Evolutionary conservation across 2,113 vertebrate genomes (phyloP).

Genomic region (Archocentrus centrarchus): DNA sequence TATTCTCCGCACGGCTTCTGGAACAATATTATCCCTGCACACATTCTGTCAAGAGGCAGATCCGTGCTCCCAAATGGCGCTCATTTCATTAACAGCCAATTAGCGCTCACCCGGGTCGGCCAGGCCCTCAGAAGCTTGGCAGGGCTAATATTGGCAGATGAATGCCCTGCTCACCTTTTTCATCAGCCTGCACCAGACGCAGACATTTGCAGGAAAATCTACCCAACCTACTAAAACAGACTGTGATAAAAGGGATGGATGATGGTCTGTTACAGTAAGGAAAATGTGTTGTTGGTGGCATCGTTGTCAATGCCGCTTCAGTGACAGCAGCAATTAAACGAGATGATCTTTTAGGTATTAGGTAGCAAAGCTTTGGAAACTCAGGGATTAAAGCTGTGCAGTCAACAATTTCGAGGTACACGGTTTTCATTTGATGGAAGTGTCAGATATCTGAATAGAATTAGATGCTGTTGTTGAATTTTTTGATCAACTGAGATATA

Average conservation of each 20-base stretch:
- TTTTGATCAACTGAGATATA: background rate
- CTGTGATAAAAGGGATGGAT: background rate
- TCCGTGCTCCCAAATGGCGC: constrained; percentile 84
- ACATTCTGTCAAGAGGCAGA: constrained; percentile 70
- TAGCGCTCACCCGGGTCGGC: constrained; percentile 54
- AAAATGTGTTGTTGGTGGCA: background rate
- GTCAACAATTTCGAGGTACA: background rate
- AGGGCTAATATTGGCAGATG: constrained; percentile 72
- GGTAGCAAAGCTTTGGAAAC: background rate
- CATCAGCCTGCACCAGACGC: constrained; percentile 38
- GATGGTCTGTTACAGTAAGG: background rate
- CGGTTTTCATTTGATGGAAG: background rate
- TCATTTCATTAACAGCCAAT: constrained; percentile 82
- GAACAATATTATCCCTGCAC: constrained; percentile 86
- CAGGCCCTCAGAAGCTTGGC: constrained; percentile 72
- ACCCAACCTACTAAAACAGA: background rate
- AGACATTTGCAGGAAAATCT: background rate
- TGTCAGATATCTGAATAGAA: background rate
- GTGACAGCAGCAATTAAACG: background rate
- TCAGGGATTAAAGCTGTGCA: background rate
- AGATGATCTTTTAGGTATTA: background rate
- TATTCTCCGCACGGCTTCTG: constrained; percentile 91
- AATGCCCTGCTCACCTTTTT: constrained; percentile 69
- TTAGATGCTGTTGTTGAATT: background rate
- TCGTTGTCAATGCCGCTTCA: background rate